phyloP scores from a whole-genome alignment of 2,113 vertebrate species.

The Amazona guildingii region DNA sequence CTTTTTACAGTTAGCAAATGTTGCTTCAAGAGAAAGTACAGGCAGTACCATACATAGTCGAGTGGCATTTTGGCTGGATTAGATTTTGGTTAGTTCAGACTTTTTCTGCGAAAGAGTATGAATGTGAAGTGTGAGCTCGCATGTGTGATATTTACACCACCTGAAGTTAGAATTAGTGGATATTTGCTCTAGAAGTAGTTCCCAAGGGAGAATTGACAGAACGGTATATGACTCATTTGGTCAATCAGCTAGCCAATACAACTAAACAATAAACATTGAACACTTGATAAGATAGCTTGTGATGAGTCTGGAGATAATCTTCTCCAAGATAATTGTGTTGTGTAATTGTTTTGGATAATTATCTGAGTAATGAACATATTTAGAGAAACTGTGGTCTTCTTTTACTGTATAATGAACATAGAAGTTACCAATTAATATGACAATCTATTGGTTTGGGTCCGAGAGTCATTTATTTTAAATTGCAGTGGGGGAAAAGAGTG shows the following conservation, averaged over 20 bases:
- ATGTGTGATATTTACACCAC: not conserved
- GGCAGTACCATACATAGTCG: not conserved
- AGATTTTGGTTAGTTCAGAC: not conserved
- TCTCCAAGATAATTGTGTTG: conserved; percentile 11
- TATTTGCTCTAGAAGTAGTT: conserved; percentile 4
- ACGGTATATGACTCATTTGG: not conserved
- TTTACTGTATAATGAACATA: conserved; percentile 13
- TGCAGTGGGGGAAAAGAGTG: not conserved
- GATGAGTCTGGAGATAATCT: conserved; percentile 43
- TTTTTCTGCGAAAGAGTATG: not conserved
- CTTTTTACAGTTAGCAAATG: not conserved
- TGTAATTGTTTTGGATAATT: conserved; percentile 41
- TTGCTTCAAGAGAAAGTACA: not conserved
- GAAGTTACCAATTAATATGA: conserved; percentile 40
- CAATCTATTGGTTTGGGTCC: conserved; percentile 58
- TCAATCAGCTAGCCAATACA: conserved; percentile 26
- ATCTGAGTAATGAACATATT: conserved; percentile 36
- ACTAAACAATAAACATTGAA: conserved; percentile 5
- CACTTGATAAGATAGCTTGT: not conserved
- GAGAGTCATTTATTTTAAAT: conserved; percentile 28
- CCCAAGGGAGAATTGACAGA: not conserved
- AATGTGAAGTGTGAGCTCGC: not conserved
- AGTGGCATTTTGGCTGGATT: not conserved
- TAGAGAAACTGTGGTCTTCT: conserved; percentile 29
- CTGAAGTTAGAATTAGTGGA: not conserved